Evolutionary conservation across 1,140 invertebrate genomes (phyloP).

Genomic region (Drosophila novamexicana): DNA sequence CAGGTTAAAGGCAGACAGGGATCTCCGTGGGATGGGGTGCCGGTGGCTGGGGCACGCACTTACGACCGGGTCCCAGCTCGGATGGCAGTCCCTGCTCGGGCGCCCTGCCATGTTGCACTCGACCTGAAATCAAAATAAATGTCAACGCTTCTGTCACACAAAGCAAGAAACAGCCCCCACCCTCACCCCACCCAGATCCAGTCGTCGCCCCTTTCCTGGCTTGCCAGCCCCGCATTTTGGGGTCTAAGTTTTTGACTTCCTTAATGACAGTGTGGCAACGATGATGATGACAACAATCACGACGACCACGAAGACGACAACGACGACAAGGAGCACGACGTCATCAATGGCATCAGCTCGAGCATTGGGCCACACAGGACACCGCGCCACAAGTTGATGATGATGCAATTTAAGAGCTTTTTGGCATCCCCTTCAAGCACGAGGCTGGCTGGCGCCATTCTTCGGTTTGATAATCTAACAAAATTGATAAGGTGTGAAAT

Average conservation of each 20-base stretch:
- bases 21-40: slow-evolving; percentile 11
- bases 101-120: slow-evolving; percentile 53
- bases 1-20: slow-evolving; percentile 31
- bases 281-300: slow-evolving; percentile 55
- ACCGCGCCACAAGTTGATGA: slow-evolving; percentile 53
- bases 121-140: slow-evolving; percentile 81
- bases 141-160: slow-evolving; percentile 75
- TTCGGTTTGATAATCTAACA: slow-evolving; percentile 79
- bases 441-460: slow-evolving; percentile 26
- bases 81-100: neutral
- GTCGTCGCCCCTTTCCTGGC: neutral
- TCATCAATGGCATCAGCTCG: slow-evolving; percentile 37
- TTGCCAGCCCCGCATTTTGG: slow-evolving; percentile 40
- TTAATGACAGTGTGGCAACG: slow-evolving; percentile 68
- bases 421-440: slow-evolving; percentile 9
- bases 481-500: slow-evolving; percentile 83
- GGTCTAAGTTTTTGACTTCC: slow-evolving; percentile 80
- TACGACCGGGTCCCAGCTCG: slow-evolving; percentile 1
- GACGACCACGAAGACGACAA: slow-evolving; percentile 41
- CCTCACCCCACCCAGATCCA: neutral
- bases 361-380: slow-evolving; percentile 10
- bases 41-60: slow-evolving; percentile 55
- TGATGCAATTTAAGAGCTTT: slow-evolving; percentile 73
- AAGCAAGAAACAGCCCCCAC: slow-evolving; percentile 34
- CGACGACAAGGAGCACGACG: slow-evolving; percentile 15